These are phyloP conservation scores for Dendrocincla tyrannina DNA, from an alignment of 2,797 vertebrate genomes.

Conservation along the genomic window DNA sequence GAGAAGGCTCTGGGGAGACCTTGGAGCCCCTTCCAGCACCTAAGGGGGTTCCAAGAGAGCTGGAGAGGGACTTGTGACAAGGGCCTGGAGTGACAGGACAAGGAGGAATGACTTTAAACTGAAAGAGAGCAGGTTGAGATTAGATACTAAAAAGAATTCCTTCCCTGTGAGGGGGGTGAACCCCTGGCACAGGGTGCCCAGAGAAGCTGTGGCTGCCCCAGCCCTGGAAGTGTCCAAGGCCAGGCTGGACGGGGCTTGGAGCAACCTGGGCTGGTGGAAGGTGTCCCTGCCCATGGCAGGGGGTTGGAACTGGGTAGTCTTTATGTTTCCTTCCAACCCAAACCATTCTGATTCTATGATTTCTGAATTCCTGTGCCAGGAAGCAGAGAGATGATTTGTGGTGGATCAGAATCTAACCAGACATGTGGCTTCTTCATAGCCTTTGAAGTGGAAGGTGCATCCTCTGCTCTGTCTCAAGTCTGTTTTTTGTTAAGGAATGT, in stretches of 20 bases:
- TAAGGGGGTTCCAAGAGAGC: background rate
- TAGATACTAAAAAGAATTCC: background rate
- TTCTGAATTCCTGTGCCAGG: background rate
- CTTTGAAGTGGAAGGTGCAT: background rate
- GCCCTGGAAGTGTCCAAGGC: accelerated
- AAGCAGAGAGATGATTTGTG: background rate
- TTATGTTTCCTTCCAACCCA: background rate
- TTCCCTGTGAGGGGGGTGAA: accelerated
- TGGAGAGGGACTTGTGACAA: background rate
- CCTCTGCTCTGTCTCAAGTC: background rate
- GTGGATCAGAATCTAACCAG: background rate
- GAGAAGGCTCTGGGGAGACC: background rate
- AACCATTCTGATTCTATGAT: background rate
- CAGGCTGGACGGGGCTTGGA: accelerated
- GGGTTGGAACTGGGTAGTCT: accelerated
- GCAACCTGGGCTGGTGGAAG: accelerated
- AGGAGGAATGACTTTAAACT: background rate
- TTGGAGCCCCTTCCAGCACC: background rate
- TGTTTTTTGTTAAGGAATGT: constrained; percentile 2
- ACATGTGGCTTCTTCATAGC: background rate
- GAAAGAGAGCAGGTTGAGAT: background rate
- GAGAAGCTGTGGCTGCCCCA: background rate
- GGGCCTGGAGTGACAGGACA: background rate
- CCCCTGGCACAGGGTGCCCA: background rate
- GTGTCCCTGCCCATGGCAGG: background rate